Evolutionary conservation across 2,888 invertebrate genomes (phyloP).

Genomic region (Epinotia ramella): DNA sequence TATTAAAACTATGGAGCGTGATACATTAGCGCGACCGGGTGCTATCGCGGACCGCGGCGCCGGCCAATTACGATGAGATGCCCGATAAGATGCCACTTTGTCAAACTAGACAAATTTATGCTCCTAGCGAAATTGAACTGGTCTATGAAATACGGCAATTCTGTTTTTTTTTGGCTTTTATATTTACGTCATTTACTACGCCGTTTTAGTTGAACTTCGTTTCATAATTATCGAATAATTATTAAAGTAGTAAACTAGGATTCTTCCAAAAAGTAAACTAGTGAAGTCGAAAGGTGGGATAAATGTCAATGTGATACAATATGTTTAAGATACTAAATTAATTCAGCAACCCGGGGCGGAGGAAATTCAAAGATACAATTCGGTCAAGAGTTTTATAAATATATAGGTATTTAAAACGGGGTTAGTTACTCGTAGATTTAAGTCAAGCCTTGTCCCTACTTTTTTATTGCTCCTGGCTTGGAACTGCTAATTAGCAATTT

Average conservation of each 20-base stretch:
- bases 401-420: too few species aligned
- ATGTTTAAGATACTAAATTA: too few species aligned
- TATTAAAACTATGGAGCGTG: constrained; percentile 35
- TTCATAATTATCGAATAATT: neutral
- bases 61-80: constrained; percentile 44
- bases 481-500: neutral
- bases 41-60: constrained; percentile 36
- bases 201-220: neutral
- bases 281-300: too few species aligned
- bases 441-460: neutral
- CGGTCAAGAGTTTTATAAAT: too few species aligned
- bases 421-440: neutral
- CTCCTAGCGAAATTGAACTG: constrained; percentile 42
- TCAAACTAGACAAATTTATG: constrained; percentile 46
- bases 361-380: too few species aligned
- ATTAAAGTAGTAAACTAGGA: neutral
- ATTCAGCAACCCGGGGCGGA: too few species aligned
- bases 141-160: constrained; percentile 34
- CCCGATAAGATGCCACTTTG: constrained; percentile 45
- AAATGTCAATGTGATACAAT: too few species aligned
- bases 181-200: neutral
- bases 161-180: constrained; percentile 17
- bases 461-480: neutral
- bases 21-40: constrained; percentile 36
- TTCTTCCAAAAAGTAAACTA: neutral